Conservation (phyloP, 2,888 invertebrate species). For the Eupithecia subumbrata region DNA sequence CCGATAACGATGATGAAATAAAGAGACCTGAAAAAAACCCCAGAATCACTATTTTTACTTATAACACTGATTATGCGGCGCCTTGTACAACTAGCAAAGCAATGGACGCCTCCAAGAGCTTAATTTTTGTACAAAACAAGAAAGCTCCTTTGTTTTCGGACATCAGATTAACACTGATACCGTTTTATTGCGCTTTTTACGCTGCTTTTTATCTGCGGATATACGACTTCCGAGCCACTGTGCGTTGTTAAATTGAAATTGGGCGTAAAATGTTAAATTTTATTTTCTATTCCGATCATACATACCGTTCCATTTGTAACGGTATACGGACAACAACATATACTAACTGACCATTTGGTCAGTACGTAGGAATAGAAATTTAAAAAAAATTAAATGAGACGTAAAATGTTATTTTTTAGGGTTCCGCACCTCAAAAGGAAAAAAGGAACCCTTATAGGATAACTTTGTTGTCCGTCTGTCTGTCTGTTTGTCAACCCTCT, state of each 20-base stretch:
- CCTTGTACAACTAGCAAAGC: background rate
- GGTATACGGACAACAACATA: no score
- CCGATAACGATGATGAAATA: background rate
- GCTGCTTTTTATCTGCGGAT: conserved; percentile 23
- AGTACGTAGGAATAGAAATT: background rate
- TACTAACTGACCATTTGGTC: background rate
- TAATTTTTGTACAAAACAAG: conserved; percentile 21
- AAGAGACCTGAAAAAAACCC: background rate
- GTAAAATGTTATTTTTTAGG: background rate
- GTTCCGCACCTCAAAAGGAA: no score
- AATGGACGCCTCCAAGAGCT: background rate
- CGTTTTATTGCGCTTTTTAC: conserved; percentile 32
- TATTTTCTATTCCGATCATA: background rate
- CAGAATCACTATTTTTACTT: background rate
- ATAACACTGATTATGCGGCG: background rate
- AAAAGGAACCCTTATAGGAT: no score
- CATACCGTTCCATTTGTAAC: background rate
- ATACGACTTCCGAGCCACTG: conserved; percentile 20
- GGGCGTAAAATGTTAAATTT: conserved; percentile 15
- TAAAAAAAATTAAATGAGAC: background rate
- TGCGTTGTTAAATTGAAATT: conserved; percentile 23
- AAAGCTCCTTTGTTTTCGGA: conserved; percentile 32
- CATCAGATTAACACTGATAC: conserved; percentile 33
- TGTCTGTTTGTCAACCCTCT: no score
- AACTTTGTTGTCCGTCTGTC: no score